Evolutionary conservation across 1,140 invertebrate genomes (phyloP).

Genomic region (Megalopta genalis): DNA sequence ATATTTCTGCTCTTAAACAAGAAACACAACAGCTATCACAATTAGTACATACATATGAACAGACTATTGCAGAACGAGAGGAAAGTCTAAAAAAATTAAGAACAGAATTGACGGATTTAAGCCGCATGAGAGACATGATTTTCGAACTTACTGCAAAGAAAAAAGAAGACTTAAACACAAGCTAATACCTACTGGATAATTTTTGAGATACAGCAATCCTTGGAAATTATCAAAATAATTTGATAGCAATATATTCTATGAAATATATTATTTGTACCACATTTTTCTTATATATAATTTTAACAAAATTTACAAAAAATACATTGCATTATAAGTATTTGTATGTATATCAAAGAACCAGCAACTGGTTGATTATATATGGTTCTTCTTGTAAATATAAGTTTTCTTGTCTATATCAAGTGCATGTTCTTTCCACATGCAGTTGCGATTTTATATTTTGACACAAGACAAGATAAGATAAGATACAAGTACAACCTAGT

Average conservation of each 20-base stretch:
- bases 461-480: not conserved
- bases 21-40: conserved; percentile 66
- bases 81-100: conserved; percentile 62
- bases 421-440: not conserved
- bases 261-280: not conserved
- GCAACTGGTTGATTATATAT: not conserved
- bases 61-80: conserved; percentile 69
- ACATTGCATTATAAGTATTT: conserved; percentile 8
- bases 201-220: conserved; percentile 1
- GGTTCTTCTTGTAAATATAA: no score
- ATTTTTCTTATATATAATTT: conserved; percentile 25
- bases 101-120: conserved; percentile 68
- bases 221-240: conserved; percentile 30
- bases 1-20: conserved; percentile 68
- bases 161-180: conserved; percentile 64
- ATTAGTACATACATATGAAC: conserved; percentile 63
- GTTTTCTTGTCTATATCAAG: no score
- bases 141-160: conserved; percentile 73
- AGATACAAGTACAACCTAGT: no score
- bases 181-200: conserved; percentile 31
- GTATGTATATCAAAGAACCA: not conserved
- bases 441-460: not conserved
- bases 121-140: conserved; percentile 75
- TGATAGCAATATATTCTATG: conserved; percentile 12
- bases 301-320: conserved; percentile 23